Base-by-base conservation (phyloP, 2,113 vertebrate species). In the Uropsilus gracilis region DNA sequence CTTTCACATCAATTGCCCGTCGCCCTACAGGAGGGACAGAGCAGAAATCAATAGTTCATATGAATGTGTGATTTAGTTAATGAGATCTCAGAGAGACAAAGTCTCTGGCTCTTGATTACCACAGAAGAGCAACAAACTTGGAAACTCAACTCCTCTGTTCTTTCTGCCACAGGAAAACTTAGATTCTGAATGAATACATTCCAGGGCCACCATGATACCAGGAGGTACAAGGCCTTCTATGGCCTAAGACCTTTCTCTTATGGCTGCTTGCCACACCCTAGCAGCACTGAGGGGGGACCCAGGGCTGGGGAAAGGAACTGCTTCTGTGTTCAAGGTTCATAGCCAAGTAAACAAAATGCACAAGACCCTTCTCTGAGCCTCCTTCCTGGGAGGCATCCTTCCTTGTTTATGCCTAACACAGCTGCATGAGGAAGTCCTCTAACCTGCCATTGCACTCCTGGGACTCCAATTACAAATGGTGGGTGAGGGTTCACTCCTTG, bases 11-110 rank as follows among this genome's bases (percentile, higher is more conserved):
- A 9, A 24, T 68, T 85, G 55, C 50, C 80, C 77, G 22, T 64
- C 39, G 39, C 9, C 10, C 81, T 46, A 2, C 2, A 14, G 22
- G 34, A 32, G 8, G 57, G 18, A 18, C 34, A 42, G 55, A 42
- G 34, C 53, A 86, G 48, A 81, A 95, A 89, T 80, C 85, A 66
- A 72, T 69, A 75, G 42, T 32, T 59, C 5, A n/a, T 28, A 53
- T 30, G 17, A 6, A 4, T 44, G 16, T 55, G 30, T 64, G 61
- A 28, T 64, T 64, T 64, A 14, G 50, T 78, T 7, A 83, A 80
- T 84, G 46, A 71, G 2, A 14, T 39, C 69, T 95, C 63, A 77
- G 42, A 37, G 28, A 80, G 57, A 78, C 57, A 57, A 88, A 83
- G 48, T 12, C 71, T 55, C 28, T 42, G 61, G 64, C 69, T 46